These are phyloP conservation scores for Tiliacea citrago DNA, from an alignment of 2,888 invertebrate species.

Conservation along the genomic window DNA sequence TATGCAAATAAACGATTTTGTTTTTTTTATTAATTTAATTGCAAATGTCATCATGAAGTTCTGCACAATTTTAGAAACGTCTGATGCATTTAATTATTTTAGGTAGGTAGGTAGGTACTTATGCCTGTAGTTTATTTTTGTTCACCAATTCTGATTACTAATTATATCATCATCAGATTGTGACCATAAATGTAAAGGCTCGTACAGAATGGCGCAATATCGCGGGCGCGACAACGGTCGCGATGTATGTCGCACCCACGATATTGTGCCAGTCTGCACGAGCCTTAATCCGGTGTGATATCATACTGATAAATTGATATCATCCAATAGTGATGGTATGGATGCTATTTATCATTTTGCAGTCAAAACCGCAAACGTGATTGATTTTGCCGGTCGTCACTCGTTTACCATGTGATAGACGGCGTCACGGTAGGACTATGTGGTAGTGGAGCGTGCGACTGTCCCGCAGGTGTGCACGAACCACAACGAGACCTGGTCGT, in stretches of 20 bases:
- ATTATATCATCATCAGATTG: conserved; percentile 11
- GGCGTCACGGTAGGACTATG: neutral
- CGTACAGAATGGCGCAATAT: too few relatives aligned
- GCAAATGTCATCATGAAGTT: neutral
- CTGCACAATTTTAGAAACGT: neutral
- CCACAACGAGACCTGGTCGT: conserved; percentile 98
- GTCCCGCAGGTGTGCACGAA: conserved; percentile 95
- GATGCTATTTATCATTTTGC: neutral
- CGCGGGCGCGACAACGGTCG: too few relatives aligned
- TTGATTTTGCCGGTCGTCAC: neutral
- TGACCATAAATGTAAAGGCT: neutral
- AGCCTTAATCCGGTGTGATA: neutral
- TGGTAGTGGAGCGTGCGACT: neutral
- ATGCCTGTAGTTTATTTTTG: neutral
- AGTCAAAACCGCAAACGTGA: conserved; percentile 6
- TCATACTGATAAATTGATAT: conserved; percentile 9
- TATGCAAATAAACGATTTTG: neutral
- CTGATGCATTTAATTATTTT: neutral
- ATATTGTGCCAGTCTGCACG: too few relatives aligned
- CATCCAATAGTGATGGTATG: neutral
- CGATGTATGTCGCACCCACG: too few relatives aligned
- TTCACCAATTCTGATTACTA: neutral
- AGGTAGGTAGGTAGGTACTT: too few relatives aligned
- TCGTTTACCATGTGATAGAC: neutral
- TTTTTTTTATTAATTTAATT: neutral